These are phyloP conservation scores for Notiomystis cincta DNA, from an alignment of 2,113 vertebrate species.

Conservation along the genomic window DNA sequence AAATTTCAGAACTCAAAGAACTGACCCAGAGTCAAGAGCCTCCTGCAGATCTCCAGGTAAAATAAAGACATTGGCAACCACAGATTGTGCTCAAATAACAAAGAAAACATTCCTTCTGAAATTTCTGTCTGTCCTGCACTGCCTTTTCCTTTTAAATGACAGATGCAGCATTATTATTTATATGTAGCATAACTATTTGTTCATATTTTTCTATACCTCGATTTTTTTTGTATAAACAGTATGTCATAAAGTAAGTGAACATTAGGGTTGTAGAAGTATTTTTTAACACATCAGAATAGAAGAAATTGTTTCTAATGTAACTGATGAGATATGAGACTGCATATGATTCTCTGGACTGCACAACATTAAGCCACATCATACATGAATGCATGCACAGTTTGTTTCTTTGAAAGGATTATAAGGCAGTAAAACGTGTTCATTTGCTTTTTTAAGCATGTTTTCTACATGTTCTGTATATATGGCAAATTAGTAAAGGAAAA, in stretches of 20 bases:
- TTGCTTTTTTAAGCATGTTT: not conserved
- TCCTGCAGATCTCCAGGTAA: constrained; percentile 90
- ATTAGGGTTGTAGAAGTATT: not conserved
- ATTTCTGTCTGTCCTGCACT: not conserved
- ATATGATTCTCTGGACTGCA: not conserved
- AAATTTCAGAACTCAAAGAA: constrained; percentile 84
- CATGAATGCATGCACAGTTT: not conserved
- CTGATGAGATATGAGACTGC: not conserved
- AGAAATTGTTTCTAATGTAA: not conserved
- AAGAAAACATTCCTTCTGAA: not conserved
- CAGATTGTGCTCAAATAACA: not conserved
- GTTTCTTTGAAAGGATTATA: not conserved
- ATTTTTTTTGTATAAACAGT: not conserved
- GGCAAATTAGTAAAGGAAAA: not conserved
- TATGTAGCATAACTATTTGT: not conserved
- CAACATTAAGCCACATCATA: not conserved
- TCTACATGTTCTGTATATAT: not conserved
- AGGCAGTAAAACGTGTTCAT: not conserved
- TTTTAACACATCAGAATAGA: not conserved
- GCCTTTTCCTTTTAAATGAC: not conserved
- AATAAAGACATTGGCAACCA: not conserved
- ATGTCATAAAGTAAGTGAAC: not conserved
- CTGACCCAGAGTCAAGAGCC: constrained; percentile 79
- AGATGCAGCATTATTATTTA: not conserved
- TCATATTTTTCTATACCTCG: not conserved